A percentile compares a stretch with the other conserved stretches of the same genome.
Evolutionary conservation across 2,888 invertebrate genomes (phyloP).

Genomic region (Cremastinae sp.): DNA sequence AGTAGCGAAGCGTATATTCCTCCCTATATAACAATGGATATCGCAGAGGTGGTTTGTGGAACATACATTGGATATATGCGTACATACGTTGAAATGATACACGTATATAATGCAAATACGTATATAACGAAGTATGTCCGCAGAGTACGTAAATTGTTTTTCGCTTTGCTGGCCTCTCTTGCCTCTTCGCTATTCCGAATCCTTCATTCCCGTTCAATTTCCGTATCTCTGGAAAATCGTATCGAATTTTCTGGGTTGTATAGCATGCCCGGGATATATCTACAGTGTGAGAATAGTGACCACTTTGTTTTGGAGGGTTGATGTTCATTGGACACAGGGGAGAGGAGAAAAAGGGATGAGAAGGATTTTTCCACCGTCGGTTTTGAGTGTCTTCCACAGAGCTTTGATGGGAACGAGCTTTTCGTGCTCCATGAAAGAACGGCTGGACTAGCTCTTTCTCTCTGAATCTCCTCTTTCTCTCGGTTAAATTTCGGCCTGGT

Average conservation of each 20-base stretch:
- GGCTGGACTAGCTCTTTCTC: slow-evolving; percentile 6
- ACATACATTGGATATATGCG: slow-evolving; percentile 1
- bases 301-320: slow-evolving; percentile 34
- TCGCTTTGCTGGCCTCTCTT: slow-evolving; percentile 8
- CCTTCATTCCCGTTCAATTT: slow-evolving; percentile 59
- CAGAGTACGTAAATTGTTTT: slow-evolving; percentile 55
- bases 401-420: slow-evolving; percentile 45
- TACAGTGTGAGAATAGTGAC: slow-evolving; percentile 26
- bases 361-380: slow-evolving; percentile 53
- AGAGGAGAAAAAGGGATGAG: slow-evolving; percentile 19
- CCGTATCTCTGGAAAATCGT: slow-evolving; percentile 55
- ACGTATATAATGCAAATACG: slow-evolving; percentile 14
- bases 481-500: slow-evolving; percentile 46
- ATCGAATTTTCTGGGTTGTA: slow-evolving; percentile 44
- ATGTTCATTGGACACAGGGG: slow-evolving; percentile 22
- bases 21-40: slow-evolving; percentile 42
- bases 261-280: slow-evolving; percentile 8
- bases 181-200: not conserved
- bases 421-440: slow-evolving; percentile 18
- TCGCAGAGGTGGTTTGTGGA: slow-evolving; percentile 25
- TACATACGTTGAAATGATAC: slow-evolving; percentile 8
- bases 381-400: slow-evolving; percentile 42
- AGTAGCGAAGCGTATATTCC: slow-evolving; percentile 40
- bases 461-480: slow-evolving; percentile 16
- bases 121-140: slow-evolving; percentile 30